These are phyloP conservation scores for Lasius platythorax DNA, from an alignment of 2,888 invertebrate genomes.

Conservation along the genomic window DNA sequence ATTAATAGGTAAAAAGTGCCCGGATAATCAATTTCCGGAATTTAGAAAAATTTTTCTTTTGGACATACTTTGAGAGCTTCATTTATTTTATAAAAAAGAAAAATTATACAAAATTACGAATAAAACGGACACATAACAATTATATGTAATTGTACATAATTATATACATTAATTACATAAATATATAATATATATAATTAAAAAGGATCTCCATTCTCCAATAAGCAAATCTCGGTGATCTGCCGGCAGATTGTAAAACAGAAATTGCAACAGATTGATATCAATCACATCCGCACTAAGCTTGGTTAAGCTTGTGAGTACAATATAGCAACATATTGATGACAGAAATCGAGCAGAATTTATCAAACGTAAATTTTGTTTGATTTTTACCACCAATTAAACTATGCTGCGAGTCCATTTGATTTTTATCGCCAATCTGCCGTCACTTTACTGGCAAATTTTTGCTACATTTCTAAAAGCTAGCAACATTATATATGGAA, in stretches of 20 bases:
- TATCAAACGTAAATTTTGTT: not conserved
- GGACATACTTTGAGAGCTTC: not conserved
- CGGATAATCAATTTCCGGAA: not conserved
- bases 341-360: not conserved
- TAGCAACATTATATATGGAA: not conserved
- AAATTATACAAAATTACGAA: constrained; percentile 14
- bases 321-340: not conserved
- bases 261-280: not conserved
- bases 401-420: not conserved
- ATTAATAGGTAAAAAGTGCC: not conserved
- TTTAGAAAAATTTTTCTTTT: not conserved
- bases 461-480: not conserved
- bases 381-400: not conserved
- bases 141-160: not conserved
- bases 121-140: not conserved
- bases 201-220: not conserved
- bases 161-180: not conserved
- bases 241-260: not conserved
- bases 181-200: not conserved
- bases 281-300: not conserved
- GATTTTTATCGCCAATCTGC: not conserved
- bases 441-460: not conserved
- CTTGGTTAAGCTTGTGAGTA: not conserved
- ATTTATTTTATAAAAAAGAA: constrained; percentile 4
- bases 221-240: not conserved